Base-by-base conservation (phyloP, 2,888 invertebrate genomes). In the Xanthia togata region DNA sequence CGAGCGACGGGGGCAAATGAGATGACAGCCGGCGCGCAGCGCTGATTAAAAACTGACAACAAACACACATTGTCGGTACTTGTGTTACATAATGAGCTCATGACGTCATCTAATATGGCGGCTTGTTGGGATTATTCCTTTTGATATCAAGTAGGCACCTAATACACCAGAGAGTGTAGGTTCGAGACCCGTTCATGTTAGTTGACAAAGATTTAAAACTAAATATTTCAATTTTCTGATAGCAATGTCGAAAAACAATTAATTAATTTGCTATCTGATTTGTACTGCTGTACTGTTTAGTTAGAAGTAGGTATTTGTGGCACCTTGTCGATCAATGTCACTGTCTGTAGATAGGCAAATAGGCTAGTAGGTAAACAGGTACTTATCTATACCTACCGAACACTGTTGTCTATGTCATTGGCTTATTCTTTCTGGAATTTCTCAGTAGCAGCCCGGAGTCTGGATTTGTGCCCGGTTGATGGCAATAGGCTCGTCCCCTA, bases 1-100 rank as follows among this genome's bases (percentile, higher is more conserved):
- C 62, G 80, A 64, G 59, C 38, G 79, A 47, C 76, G 77, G 82
- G 81, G 78, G 87, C 84, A 81, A 82, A 83, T 70, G 89, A 84
- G 88, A 89, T 86, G 90, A 89, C 89, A 85, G 84, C 86, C 73
- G 65, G 26, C 47, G 76, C 81, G 71, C 73, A 67, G 76, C 69
- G 71, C 73, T 85, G 77, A 79, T 78, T 73, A 75, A 67, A 81
- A 80, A 72, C 82, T 84, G 84, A 80, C 82, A 76, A 84, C 81
- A 76, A 70, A 76, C 75, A 83, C 70, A 69, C 71, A 64, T 59
- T 63, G 78, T 67, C 50, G 47, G 47, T 50, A 72, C 73, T 80
- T 69, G 59, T 64, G 73, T 55, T 35, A 68, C 63, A 26, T 79
- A 60, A 79, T 65, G 84, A 79, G 64, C 73, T 26, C 17, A 44